Evolutionary conservation across 1,140 invertebrate genomes (phyloP), one percentile per base, ranked within the genome.

Genomic region (Wiebesia pumilae): DNA sequence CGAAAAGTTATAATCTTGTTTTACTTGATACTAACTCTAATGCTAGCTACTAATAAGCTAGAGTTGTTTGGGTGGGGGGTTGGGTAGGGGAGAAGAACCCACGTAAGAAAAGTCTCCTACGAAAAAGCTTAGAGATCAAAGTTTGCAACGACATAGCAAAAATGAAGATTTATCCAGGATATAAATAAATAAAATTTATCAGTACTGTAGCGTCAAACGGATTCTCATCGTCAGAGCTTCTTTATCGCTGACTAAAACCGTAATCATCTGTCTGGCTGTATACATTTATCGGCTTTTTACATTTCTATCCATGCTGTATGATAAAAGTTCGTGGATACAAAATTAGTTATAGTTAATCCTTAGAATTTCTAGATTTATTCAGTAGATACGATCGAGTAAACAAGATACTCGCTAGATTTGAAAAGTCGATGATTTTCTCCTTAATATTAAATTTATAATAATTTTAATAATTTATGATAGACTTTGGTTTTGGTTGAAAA

Each of bases 131-230:
- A 69, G 6, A 40, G 24, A 38, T 27, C 71, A 40, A 73, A 73
- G 21, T 73, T 73, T 7, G 3, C 38, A 73, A 73, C 27, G 2
- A 40, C 35, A 6, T 73, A 38, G 40, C 38, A 73, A 27, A 71
- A 38, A 24, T 7, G 24, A 73, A 6, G 33, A 3, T 35, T 3
- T 69, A 35, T 21, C 19, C 54, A 16, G 3, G 54, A 58, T 3
- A 69, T 69, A 69, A 33, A 69, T 69, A 35, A 19, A 69, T 33
- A 69, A 69, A 69, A 69, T 16, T 69, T 69, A 69, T 69, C 67
- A 69, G 12, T 69, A 69, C 19, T 35, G n/a, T 69, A 69, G 10
- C 35, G 30, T 69, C 19, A 21, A 58, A 58, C 54, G 54, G 19
- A 6, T 58, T 58, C 54, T 58, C 54, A 58, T 58, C 54, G 54